phyloP scores from a whole-genome alignment of 2,888 invertebrate genomes.

The Lasioglossum malachurum region DNA sequence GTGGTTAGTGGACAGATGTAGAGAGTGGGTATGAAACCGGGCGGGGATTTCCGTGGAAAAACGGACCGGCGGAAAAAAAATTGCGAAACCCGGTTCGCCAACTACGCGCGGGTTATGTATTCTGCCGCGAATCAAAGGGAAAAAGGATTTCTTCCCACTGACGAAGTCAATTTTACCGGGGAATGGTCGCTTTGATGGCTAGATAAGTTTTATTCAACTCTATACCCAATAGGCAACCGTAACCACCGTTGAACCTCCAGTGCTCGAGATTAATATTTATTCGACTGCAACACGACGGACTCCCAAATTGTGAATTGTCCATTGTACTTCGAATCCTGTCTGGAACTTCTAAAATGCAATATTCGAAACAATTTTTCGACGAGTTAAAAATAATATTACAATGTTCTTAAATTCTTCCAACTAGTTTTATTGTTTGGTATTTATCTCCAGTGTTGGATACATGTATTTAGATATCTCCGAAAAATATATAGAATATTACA shows the following conservation, averaged over 20 bases:
- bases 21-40: conserved; percentile 26
- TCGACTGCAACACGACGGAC: neutral
- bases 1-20: conserved; percentile 17
- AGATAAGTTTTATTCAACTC: conserved; percentile 23
- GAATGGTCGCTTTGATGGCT: neutral
- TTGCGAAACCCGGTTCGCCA: conserved; percentile 27
- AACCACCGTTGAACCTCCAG: neutral
- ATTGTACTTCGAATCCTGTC: neutral
- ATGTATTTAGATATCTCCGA: neutral
- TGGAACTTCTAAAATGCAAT: neutral
- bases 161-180: conserved; percentile 34
- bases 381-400: neutral
- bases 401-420: neutral
- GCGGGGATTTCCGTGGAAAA: conserved; percentile 40
- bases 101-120: conserved; percentile 13
- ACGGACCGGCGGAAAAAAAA: conserved; percentile 33
- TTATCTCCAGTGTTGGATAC: too few species aligned
- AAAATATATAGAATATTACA: neutral
- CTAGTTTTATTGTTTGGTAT: neutral
- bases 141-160: conserved; percentile 20
- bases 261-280: neutral
- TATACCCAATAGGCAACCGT: neutral
- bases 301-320: neutral
- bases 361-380: too few species aligned
- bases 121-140: conserved; percentile 3